Conservation (phyloP, 2,797 vertebrate species). For the Lepus townsendii region DNA sequence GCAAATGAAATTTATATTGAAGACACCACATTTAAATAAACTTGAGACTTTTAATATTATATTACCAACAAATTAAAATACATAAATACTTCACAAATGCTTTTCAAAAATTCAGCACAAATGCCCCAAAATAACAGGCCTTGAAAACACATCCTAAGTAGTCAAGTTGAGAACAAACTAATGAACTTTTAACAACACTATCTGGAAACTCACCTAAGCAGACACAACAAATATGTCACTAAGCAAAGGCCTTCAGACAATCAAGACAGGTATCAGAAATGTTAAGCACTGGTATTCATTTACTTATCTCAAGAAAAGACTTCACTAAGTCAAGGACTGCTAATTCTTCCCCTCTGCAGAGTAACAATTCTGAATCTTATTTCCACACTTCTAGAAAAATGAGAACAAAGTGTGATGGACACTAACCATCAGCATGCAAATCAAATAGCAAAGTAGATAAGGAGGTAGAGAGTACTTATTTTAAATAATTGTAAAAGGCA, state of each 20-base stretch:
- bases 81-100: slow-evolving; percentile 42
- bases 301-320: neutral
- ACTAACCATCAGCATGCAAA: slow-evolving; percentile 40
- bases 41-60: slow-evolving; percentile 58
- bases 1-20: neutral
- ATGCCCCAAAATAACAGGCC: neutral
- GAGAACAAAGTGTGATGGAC: neutral
- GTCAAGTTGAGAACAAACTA: slow-evolving; percentile 20
- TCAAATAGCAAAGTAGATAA: neutral
- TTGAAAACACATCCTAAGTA: slow-evolving; percentile 60
- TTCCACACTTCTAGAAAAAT: neutral
- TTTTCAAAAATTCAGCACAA: slow-evolving; percentile 56
- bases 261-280: neutral
- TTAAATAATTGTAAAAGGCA: slow-evolving; percentile 46
- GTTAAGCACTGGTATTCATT: neutral
- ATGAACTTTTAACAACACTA: slow-evolving; percentile 13
- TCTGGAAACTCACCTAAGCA: slow-evolving; percentile 40
- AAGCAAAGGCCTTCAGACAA: slow-evolving; percentile 50
- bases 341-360: neutral
- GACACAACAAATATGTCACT: neutral
- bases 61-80: slow-evolving; percentile 46
- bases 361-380: slow-evolving; percentile 44
- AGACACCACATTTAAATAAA: slow-evolving; percentile 41
- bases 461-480: neutral
- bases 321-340: neutral